Percentiles rank a stretch among this genome's conserved stretches.
Conservation (phyloP, 2,888 invertebrate species). For the Cryptus viduatorius region DNA sequence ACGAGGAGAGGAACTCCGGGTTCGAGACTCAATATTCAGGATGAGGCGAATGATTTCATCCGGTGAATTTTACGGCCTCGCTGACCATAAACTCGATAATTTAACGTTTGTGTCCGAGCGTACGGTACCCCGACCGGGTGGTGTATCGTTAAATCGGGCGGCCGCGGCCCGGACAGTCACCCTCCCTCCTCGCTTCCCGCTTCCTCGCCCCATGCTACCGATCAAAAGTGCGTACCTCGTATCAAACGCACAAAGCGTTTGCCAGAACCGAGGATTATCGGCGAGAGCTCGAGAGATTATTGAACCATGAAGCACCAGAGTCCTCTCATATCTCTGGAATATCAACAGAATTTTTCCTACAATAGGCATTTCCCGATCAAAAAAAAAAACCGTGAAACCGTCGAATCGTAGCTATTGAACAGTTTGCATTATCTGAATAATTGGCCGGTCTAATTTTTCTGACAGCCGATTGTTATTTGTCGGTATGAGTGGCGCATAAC, state of each 20-base stretch:
- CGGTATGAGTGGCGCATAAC: no score
- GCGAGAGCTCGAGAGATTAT: conserved; percentile 12
- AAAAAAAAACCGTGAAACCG: neutral
- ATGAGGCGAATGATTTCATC: conserved; percentile 15
- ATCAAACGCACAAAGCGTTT: conserved; percentile 14
- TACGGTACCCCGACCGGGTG: conserved; percentile 71
- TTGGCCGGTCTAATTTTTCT: no score
- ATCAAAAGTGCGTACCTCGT: conserved; percentile 42
- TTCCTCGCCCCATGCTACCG: conserved; percentile 29
- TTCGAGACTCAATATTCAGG: conserved; percentile 5
- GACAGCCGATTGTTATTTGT: no score
- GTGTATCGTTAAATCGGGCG: conserved; percentile 70
- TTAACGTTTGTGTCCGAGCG: conserved; percentile 74
- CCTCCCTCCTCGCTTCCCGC: neutral
- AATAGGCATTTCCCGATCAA: neutral
- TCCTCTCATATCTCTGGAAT: conserved; percentile 7
- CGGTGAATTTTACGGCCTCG: conserved; percentile 76
- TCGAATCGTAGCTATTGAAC: conserved; percentile 5
- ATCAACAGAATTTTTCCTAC: conserved; percentile 16
- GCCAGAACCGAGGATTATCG: conserved; percentile 21
- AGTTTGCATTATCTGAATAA: conserved; percentile 22
- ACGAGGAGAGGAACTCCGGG: neutral
- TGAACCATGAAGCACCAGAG: conserved; percentile 24
- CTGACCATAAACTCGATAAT: conserved; percentile 80
- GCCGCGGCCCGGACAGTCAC: neutral